A percentile compares a stretch with the other conserved stretches of the same genome.
phyloP scores from a whole-genome alignment of 2,113 vertebrate species.

The Rissa tridactyla region DNA sequence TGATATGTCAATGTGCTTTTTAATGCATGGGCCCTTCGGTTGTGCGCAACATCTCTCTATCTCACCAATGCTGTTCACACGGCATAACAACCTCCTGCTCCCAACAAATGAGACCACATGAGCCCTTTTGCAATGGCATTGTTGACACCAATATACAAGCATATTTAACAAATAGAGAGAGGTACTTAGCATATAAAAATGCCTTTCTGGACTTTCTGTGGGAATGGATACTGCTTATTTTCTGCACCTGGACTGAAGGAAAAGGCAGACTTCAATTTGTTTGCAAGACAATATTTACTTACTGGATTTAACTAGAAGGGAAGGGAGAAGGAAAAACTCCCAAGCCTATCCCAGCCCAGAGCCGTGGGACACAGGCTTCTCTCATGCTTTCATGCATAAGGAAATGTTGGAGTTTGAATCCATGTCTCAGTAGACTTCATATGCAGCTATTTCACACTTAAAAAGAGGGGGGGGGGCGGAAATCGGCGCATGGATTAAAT shows the following conservation, averaged over 20 bases:
- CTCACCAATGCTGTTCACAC: not conserved
- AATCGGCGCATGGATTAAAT: not conserved
- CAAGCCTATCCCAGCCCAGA: not conserved
- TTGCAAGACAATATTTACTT: not conserved
- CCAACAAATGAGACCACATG: not conserved
- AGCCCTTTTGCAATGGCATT: not conserved
- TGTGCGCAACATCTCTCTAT: not conserved
- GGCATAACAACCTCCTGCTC: not conserved
- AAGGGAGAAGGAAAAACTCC: not conserved
- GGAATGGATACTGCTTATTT: not conserved
- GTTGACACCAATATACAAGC: not conserved
- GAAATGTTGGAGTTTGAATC: not conserved
- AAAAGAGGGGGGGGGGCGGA: not conserved
- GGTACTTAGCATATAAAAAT: not conserved
- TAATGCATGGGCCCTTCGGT: not conserved
- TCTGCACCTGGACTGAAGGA: not conserved
- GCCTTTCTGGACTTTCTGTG: not conserved
- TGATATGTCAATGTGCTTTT: not conserved
- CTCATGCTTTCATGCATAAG: not conserved
- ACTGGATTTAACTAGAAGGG: not conserved
- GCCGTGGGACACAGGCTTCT: not conserved
- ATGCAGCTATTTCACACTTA: not conserved
- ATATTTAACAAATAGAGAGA: not conserved
- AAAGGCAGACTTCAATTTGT: not conserved
- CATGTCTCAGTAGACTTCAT: not conserved